Percentiles rank a stretch among this genome's conserved stretches.
phyloP scores from a whole-genome alignment of 1,140 invertebrate genomes.

The Myzus persicae region DNA sequence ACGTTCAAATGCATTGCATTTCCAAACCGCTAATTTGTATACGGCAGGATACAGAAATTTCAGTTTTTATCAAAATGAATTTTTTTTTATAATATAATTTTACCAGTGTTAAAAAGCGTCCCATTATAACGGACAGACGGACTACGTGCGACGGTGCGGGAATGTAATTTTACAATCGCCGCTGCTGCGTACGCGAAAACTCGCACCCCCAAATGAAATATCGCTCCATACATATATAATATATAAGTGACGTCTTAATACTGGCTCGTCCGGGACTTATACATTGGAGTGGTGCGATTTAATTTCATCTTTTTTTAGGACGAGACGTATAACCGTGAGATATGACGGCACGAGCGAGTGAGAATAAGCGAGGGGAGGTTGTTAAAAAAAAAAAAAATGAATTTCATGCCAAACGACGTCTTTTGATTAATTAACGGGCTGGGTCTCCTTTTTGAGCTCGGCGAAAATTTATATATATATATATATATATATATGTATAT shows the following conservation, averaged over 20 bases:
- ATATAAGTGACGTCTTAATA: constrained; percentile 44
- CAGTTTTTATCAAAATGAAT: not conserved
- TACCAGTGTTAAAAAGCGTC: not conserved
- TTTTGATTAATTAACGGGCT: constrained; percentile 52
- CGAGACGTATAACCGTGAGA: constrained; percentile 41
- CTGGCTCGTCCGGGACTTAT: constrained; percentile 28
- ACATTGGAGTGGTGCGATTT: constrained; percentile 43
- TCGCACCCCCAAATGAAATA: constrained; percentile 27
- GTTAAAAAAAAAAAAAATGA: constrained; percentile 50
- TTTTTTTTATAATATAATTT: not conserved
- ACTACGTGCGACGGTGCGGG: not conserved
- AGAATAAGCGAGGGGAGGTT: not conserved
- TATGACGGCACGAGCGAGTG: constrained; percentile 13
- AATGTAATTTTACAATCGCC: constrained; percentile 41
- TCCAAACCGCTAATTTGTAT: not conserved
- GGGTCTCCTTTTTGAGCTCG: constrained; percentile 34
- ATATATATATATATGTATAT: not conserved
- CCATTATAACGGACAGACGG: not conserved
- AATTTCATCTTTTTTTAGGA: constrained; percentile 33
- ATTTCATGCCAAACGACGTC: constrained; percentile 42
- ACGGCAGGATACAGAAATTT: not conserved
- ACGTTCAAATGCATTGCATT: not conserved
- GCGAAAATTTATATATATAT: not conserved
- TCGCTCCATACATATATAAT: not conserved
- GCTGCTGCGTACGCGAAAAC: not conserved